Conservation (phyloP, 2,888 invertebrate species). For the Microplitis manilae region DNA sequence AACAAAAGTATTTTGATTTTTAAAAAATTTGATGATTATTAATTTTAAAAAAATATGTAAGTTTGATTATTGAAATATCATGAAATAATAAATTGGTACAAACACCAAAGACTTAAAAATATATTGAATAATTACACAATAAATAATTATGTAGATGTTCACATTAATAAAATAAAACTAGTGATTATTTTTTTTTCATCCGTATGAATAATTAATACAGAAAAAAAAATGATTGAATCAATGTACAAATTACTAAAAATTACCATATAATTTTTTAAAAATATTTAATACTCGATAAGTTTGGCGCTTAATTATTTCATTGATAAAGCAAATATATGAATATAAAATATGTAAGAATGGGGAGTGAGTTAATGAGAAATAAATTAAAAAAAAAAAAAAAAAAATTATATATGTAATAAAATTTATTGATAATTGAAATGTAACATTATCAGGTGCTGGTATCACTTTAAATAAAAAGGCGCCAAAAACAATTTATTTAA, state of each 20-base stretch:
- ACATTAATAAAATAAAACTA: neutral
- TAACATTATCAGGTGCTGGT: slow-evolving; percentile 9
- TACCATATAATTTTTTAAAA: neutral
- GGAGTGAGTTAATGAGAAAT: neutral
- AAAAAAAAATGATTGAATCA: slow-evolving; percentile 32
- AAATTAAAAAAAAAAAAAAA: neutral
- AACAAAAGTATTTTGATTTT: too few species aligned
- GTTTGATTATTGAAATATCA: slow-evolving; percentile 42
- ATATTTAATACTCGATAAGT: neutral
- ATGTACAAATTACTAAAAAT: neutral
- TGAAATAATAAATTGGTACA: slow-evolving; percentile 65
- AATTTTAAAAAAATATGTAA: too few species aligned
- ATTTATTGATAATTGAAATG: neutral
- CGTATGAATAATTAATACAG: slow-evolving; percentile 39
- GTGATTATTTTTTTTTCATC: neutral
- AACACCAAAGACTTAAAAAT: slow-evolving; percentile 69
- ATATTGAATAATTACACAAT: slow-evolving; percentile 54
- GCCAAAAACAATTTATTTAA: slow-evolving; percentile 3
- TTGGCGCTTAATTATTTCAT: neutral
- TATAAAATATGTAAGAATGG: neutral
- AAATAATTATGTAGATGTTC: neutral
- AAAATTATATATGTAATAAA: too few species aligned
- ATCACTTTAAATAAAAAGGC: slow-evolving; percentile 3
- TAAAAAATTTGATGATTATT: too few species aligned
- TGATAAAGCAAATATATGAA: neutral